Evolutionary conservation across 2,113 vertebrate genomes (phyloP), one percentile per base, ranked within the genome.

Genomic region (Alosa alosa): DNA sequence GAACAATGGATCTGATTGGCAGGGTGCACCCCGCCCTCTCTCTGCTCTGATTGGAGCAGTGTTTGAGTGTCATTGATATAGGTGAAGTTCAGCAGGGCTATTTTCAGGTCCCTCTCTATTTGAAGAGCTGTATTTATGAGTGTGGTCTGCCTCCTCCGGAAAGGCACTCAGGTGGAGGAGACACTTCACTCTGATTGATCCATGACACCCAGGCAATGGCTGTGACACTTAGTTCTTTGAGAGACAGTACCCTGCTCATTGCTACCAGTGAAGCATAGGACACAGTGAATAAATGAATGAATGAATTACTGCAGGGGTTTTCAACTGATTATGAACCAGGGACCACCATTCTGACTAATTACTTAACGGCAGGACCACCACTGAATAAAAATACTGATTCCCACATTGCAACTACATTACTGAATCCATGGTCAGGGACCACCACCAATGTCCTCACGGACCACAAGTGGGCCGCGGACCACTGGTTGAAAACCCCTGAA

Each of bases 41-140:
- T 4, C 52, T 57, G 52, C 52, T 57, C 52, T 18, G 52, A 44
- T 44, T 44, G 41, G 41, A 18, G 52, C 52, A 5, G 52, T 57
- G 52, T 13, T 57, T 55, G 52, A 55, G 52, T 11, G 52, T 57
- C 15, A 57, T 57, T 57, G 52, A 57, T 57, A 57, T 17, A 11
- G 15, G 52, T 20, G 18, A 20, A 18, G 52, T 49, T 49, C 47
- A 57, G 52, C 47, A 57, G 52, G 83, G 82, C 83, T 89, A 84
- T 84, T 85, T 85, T 84, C 41, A 44, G 41, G 72, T 52, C 83
- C 39, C 8, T 55, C 55, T 89, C 85, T 88, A 88, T 88, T 91
- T 85, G 85, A 84, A 89, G 87, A 18, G 25, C 81, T 50, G 81
- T 84, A 85, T 85, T 84, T 84, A 78, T 86, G 87, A 84, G 81